A percentile compares a stretch with the other conserved stretches of the same genome.
These are phyloP conservation scores for Anser brachyrhynchus DNA, from an alignment of 2,113 vertebrate genomes.

Conservation along the genomic window DNA sequence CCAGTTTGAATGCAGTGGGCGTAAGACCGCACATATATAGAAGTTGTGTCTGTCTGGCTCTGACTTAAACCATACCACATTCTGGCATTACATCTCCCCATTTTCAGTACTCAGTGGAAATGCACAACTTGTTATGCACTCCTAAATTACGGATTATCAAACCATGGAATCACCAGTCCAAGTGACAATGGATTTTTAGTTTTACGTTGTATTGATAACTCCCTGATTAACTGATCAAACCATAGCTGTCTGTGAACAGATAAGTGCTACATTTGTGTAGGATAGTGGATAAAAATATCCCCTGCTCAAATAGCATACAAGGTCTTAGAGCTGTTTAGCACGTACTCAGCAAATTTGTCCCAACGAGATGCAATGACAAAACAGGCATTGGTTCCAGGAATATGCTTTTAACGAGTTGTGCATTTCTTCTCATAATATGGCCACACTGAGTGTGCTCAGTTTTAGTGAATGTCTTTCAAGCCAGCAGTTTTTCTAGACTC, in stretches of 20 bases:
- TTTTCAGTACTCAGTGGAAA: not conserved
- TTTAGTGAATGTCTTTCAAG: not conserved
- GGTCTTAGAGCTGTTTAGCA: not conserved
- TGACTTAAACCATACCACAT: not conserved
- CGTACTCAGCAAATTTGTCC: not conserved
- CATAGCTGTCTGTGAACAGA: not conserved
- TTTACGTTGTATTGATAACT: not conserved
- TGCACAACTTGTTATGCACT: not conserved
- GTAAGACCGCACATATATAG: conserved; percentile 27
- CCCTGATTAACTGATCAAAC: not conserved
- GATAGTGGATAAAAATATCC: not conserved
- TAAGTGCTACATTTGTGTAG: not conserved
- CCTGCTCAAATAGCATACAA: not conserved
- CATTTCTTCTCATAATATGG: not conserved
- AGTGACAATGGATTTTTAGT: not conserved
- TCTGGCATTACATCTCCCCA: not conserved
- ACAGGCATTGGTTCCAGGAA: not conserved
- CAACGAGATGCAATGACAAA: not conserved
- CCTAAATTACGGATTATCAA: not conserved
- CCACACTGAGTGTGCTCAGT: not conserved
- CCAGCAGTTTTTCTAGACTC: not conserved
- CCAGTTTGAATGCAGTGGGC: conserved; percentile 19
- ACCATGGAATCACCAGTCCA: not conserved
- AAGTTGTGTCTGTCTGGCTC: not conserved
- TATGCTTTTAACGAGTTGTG: not conserved